These are phyloP conservation scores for Zoanthus sociatus DNA, from an alignment of 92 coral and sea anemone species.

Conservation along the genomic window DNA sequence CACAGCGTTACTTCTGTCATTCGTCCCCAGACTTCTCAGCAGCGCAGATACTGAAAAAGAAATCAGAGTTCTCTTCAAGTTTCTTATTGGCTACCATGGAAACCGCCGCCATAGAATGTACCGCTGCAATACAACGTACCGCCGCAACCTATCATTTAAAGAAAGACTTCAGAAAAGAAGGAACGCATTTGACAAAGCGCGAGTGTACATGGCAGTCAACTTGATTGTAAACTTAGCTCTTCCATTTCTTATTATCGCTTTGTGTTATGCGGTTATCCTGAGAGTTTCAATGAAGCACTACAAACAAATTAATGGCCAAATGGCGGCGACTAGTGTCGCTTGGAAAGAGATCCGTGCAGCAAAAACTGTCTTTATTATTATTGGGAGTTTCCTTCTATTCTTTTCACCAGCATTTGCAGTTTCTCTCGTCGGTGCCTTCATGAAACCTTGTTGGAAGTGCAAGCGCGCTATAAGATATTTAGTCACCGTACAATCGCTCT, in stretches of 20 bases:
- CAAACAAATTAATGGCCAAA: not conserved
- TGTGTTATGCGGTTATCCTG: not conserved
- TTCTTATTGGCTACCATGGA: not conserved
- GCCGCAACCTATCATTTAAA: not conserved
- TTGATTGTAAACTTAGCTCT: not conserved
- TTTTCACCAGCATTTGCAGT: constrained; percentile 11
- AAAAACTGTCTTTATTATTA: not conserved
- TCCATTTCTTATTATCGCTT: constrained; percentile 11
- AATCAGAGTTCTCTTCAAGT: not conserved
- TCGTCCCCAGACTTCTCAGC: not conserved
- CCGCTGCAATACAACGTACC: not conserved
- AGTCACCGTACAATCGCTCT: not conserved
- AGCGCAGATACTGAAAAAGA: not conserved
- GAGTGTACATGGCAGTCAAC: not conserved
- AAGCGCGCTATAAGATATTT: not conserved
- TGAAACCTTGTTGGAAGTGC: not conserved
- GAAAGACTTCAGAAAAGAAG: too few species aligned
- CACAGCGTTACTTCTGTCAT: not conserved
- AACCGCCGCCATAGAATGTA: not conserved
- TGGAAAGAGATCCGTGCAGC: constrained; percentile 21
- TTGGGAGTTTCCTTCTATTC: constrained; percentile 5
- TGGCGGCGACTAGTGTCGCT: not conserved
- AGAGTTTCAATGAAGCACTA: not conserved
- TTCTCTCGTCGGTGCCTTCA: not conserved
- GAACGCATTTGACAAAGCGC: not conserved